A percentile compares a stretch with the other conserved stretches of the same genome.
Evolutionary conservation across 2,888 invertebrate species (phyloP).

Genomic region (Zhuqinia jingwanae): DNA sequence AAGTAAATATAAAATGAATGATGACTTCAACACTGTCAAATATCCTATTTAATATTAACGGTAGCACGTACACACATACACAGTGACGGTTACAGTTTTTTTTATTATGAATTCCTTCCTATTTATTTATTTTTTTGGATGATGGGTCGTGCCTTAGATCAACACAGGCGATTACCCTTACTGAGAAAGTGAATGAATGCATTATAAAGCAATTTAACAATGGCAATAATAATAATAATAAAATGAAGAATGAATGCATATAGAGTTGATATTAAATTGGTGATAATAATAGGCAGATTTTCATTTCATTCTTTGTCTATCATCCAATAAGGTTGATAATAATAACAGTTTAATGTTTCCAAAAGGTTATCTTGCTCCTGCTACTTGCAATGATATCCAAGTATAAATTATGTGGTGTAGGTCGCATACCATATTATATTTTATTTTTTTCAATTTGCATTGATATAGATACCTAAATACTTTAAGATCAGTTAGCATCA

Average conservation of each 20-base stretch:
- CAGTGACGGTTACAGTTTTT: not conserved
- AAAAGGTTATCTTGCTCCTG: not conserved
- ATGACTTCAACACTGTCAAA: not conserved
- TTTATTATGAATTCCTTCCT: conserved; percentile 40
- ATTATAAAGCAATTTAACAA: not conserved
- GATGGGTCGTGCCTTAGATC: conserved; percentile 60
- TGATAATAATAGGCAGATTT: conserved; percentile 14
- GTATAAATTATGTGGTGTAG: not conserved
- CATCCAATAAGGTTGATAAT: conserved; percentile 1
- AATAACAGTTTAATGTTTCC: conserved; percentile 12
- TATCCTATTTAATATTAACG: not conserved
- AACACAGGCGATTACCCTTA: conserved; percentile 45
- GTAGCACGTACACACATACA: not conserved
- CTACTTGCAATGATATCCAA: not conserved
- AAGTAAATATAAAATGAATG: too few relatives aligned
- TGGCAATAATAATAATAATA: not conserved
- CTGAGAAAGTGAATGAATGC: conserved; percentile 34
- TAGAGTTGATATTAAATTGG: conserved; percentile 4
- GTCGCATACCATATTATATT: not conserved
- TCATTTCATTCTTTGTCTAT: not conserved
- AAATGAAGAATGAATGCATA: not conserved
- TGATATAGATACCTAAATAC: not conserved
- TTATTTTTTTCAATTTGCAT: too few relatives aligned
- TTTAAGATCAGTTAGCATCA: not conserved
- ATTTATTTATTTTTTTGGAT: conserved; percentile 17